phyloP scores from a whole-genome alignment of 2,888 invertebrate species.

The Drosophila meridiana region DNA sequence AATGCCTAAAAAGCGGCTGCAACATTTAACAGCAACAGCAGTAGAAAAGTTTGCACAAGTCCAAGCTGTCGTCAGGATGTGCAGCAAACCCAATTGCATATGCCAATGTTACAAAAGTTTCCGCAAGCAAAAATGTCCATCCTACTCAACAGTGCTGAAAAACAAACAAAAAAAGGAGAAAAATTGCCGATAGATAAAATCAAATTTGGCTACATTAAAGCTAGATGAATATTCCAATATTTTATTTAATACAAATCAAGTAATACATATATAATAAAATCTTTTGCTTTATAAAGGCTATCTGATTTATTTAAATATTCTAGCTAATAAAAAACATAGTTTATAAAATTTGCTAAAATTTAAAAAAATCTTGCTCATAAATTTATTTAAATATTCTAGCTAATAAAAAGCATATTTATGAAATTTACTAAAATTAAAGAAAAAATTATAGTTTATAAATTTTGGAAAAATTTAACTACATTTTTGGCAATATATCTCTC shows the following conservation, averaged over 20 bases:
- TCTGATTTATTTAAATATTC: too few relatives aligned
- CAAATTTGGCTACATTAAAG: constrained; percentile 4
- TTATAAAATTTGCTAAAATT: too few relatives aligned
- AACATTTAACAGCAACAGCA: constrained; percentile 72
- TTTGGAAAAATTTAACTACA: background rate
- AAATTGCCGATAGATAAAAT: background rate
- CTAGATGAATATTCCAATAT: background rate
- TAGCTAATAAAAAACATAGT: too few relatives aligned
- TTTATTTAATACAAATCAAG: background rate
- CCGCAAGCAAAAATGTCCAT: constrained; percentile 33
- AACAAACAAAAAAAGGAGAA: background rate
- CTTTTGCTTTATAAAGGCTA: too few relatives aligned
- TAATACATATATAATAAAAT: background rate
- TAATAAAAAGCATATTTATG: too few relatives aligned
- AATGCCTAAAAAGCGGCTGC: constrained; percentile 56
- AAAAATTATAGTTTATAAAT: background rate
- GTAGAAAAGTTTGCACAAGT: constrained; percentile 70
- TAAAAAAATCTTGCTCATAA: too few relatives aligned
- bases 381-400: too few relatives aligned
- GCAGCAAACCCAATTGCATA: constrained; percentile 81
- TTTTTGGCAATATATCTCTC: background rate
- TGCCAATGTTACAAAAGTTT: constrained; percentile 76
- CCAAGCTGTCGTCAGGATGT: constrained; percentile 80
- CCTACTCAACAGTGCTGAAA: constrained; percentile 47
- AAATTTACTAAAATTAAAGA: too few relatives aligned